phyloP scores from a whole-genome alignment of 2,888 invertebrate genomes.

The Limnephilus lunatus region DNA sequence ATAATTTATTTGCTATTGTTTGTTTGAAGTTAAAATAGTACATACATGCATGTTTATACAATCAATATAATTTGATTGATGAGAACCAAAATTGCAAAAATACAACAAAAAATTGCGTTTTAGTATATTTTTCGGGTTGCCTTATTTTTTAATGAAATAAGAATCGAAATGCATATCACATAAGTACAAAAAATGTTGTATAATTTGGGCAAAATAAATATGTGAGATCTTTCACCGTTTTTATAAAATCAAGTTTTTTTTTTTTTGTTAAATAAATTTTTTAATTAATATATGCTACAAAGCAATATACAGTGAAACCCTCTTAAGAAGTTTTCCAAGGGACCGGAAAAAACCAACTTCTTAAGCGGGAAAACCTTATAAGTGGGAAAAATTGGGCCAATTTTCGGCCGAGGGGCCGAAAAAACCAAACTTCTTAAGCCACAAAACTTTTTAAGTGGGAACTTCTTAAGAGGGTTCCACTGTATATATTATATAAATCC shows the following conservation, averaged over 20 bases:
- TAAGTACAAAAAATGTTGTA: neutral
- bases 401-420: too few relatives aligned
- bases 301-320: too few relatives aligned
- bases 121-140: neutral
- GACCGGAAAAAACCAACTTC: too few relatives aligned
- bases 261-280: neutral
- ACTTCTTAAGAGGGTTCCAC: too few relatives aligned
- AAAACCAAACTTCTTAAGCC: too few relatives aligned
- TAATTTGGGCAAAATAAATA: slow-evolving; percentile 15
- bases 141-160: neutral
- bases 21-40: neutral
- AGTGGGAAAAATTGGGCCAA: too few relatives aligned
- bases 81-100: neutral
- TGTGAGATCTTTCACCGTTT: slow-evolving; percentile 23
- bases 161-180: neutral
- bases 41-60: neutral
- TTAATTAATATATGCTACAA: neutral
- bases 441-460: too few relatives aligned
- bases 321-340: too few relatives aligned
- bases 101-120: neutral
- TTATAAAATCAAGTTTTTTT: neutral
- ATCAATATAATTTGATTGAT: neutral
- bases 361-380: too few relatives aligned
- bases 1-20: neutral
- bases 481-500: neutral